Evolutionary conservation across 2,113 vertebrate genomes (phyloP), one percentile per base, ranked within the genome.

Genomic region (Atlantisia rogersi): DNA sequence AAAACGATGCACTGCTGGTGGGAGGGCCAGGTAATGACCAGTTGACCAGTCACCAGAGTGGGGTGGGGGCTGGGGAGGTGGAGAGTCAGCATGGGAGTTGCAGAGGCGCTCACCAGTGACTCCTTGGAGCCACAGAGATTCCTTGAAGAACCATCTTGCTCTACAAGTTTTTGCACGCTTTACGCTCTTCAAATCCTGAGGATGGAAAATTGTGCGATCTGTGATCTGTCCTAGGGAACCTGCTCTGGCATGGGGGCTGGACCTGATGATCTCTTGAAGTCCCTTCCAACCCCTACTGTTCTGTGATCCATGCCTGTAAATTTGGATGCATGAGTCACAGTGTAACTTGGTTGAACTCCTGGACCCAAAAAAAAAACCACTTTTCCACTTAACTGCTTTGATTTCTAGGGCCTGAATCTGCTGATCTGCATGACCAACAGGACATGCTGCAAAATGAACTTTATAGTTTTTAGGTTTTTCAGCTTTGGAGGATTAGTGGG

Each of bases 401-500:
- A 70, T 88, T 83, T 56, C 42, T 71, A n/a, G 20, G 22, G 11
- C 29, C 42, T 44, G 26, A 46, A 63, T 81, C 44, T 86, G 24
- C 44, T 88, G 64, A 73, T 25, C 73, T 69, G 28, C 10, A 22
- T 44, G 62, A 48, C n/a, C 55, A 86, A 55, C 10, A 83, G 46
- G 59, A 86, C 68, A 48, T 0, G 2, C 59, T 77, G 63, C 10
- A 67, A 77, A 73, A 78, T 2, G 32, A 40, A 77, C 42, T 73
- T 42, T 15, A 1, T 67, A 10, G 22, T 82, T 88, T 82, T 91
- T 20, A 58, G 29, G 4, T 20, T 67, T 93, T 93, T 86, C 53
- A 37, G 60, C 39, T 92, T 93, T 78, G 60, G 16, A 53, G 77
- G 83, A 92, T 95, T 94, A 95, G 20, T 60, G 44, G 56, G 82